Evolutionary conservation across 2,888 invertebrate species (phyloP), one percentile per base, ranked within the genome.

Genomic region (Brachynemurus nebulosus): DNA sequence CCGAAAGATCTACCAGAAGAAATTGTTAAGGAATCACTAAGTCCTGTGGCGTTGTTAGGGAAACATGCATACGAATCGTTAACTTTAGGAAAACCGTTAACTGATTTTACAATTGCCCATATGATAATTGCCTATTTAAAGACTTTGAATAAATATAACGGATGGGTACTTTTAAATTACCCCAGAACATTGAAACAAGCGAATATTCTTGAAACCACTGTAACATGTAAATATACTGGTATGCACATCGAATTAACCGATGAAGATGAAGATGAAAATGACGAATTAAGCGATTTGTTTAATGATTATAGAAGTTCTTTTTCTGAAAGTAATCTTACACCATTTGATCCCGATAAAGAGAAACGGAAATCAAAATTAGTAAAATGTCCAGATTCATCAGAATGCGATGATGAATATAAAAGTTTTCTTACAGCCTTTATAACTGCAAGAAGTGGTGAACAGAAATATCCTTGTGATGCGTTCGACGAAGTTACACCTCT

Each of bases 151-250:
- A 58, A 68, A 35, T 65, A 71, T 30, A 55, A 67, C 14, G 76
- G 77, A 4, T 80, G 78, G 68, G 74, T 71, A n/a, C 62, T 80
- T 38, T 59, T 79, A 34, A 76, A 80, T 57, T 80, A 72, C 54
- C 80, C 80, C 0, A 67, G 67, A 46, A 68, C 64, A 5, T 71
- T 72, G 45, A 61, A 68, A 20, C 73, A 79, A 59, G 73, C 76
- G 33, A 66, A 67, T 51, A 63, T 71, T 35, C 57, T 80, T 23
- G 80, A 80, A 59, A 71, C 71, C 59, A 65, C 66, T 2, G 64
- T 80, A 54, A 69, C 72, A 8, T 76, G 76, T 1, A 56, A 55
- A 36, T 12, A 12, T 3, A n/a, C n/a, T n/a, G n/a, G n/a, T n/a
- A n/a, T n/a, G n/a, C n/a, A n/a, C n/a, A 12, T 40, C 7, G 58